phyloP scores from a whole-genome alignment of 2,113 vertebrate species.

The Pogonocichla stellata region DNA sequence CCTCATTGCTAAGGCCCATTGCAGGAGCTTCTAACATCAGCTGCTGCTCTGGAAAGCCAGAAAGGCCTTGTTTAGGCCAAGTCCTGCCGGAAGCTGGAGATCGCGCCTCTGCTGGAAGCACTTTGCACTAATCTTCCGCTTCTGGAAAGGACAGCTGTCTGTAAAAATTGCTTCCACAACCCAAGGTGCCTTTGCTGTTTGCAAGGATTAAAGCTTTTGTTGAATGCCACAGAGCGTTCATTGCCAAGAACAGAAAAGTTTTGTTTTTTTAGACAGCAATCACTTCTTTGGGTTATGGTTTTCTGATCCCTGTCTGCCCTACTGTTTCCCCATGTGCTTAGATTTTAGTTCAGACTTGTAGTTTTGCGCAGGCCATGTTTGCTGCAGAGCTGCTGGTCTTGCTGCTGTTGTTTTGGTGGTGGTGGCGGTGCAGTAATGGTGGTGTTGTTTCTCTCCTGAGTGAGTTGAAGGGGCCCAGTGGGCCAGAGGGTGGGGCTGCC shows the following conservation, averaged over 20 bases:
- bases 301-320: neutral
- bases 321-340: neutral
- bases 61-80: neutral
- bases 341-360: neutral
- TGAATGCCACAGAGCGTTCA: neutral
- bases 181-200: neutral
- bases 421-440: no score
- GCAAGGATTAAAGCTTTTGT: neutral
- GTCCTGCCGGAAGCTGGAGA: neutral
- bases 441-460: rapidly evolving
- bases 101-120: rapidly evolving
- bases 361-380: neutral
- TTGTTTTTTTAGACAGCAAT: neutral
- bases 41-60: neutral
- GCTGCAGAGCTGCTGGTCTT: neutral
- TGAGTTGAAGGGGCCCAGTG: neutral
- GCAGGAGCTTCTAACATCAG: neutral
- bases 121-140: neutral
- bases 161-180: neutral
- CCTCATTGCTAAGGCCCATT: neutral
- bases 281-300: no score
- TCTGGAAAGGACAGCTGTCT: neutral
- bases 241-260: neutral
- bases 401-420: neutral
- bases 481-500: neutral